Base-by-base conservation (phyloP, 2,113 vertebrate species). In the Lynx canadensis region DNA sequence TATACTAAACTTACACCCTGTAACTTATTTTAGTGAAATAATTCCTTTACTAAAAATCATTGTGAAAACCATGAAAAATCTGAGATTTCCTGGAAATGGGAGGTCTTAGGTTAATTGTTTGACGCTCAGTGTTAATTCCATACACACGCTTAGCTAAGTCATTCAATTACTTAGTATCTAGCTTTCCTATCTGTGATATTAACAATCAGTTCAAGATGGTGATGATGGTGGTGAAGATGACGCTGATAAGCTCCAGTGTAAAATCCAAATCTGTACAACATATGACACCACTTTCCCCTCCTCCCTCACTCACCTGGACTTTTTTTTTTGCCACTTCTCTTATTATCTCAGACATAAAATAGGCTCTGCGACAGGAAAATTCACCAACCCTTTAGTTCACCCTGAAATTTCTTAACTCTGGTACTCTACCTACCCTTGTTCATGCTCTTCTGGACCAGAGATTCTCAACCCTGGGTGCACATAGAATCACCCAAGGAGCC, bases 11-110 rank as follows among this genome's bases (percentile, higher is more conserved):
- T 50, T 66, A 79, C 8, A 87, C 1, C 5, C 16, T 88, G 94
- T 41, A 92, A 60, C 36, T 69, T 95, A 63, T 7, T 66, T 57
- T 27, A 63, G 31, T 84, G 41, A 94, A 96, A 76, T 71, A 91
- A 91, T 48, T 45, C 15, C 38, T 96, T 81, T 80, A 69, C 60
- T 79, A 55, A 14, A 65, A 87, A 90, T 68, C 33, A 83, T 52
- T 95, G 13, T 73, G 11, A 92, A 93, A 85, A 65, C 57, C 25
- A 60, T 92, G 23, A 63, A 89, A 96, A 82, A 57, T 78, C 36
- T 79, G 38, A 84, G 45, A 41, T 68, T 83, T 91, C 38, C 36
- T 93, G 50, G 7, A 96, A 88, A 74, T 84, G 29, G 55, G 27
- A 23, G 36, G 25, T 74, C 18, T 73, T 89, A 15, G 23, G 36